Evolutionary conservation across 1,140 invertebrate species (phyloP).

Genomic region (Orussus abietinus): DNA sequence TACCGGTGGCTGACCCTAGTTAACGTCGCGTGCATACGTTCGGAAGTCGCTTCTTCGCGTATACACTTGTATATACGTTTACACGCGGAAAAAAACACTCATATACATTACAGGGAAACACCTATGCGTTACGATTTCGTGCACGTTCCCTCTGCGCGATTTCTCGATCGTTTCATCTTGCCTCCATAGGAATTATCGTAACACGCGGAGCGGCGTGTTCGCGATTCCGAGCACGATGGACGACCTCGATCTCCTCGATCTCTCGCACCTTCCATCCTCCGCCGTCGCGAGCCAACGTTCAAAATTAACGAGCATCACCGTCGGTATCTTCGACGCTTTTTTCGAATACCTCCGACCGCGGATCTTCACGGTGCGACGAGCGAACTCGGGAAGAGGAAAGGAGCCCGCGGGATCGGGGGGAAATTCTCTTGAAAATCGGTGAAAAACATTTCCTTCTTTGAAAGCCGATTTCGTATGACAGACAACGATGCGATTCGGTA

Average conservation of each 20-base stretch:
- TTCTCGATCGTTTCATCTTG: constrained; percentile 42
- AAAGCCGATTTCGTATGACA: no score
- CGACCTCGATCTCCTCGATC: no score
- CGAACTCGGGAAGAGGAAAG: no score
- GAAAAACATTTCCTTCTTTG: no score
- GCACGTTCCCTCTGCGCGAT: constrained; percentile 5
- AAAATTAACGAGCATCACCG: no score
- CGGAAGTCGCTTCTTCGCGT: constrained; percentile 23
- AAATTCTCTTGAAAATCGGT: no score
- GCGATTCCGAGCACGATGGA: constrained; percentile 28
- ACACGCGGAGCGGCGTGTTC: constrained; percentile 19
- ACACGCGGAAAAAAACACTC: constrained; percentile 1
- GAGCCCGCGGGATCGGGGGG: no score
- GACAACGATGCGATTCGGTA: no score
- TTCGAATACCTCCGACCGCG: no score
- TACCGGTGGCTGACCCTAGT: constrained; percentile 34
- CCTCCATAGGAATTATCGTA: constrained; percentile 36
- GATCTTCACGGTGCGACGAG: no score
- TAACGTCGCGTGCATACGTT: constrained; percentile 22
- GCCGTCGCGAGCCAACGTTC: constrained; percentile 27
- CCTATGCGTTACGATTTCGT: constrained; percentile 6
- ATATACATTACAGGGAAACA: constrained; percentile 2
- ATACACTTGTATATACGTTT: constrained; percentile 23
- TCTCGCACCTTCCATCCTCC: no score
- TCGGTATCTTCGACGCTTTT: no score